A percentile compares a stretch with the other conserved stretches of the same genome.
phyloP scores from a whole-genome alignment of 2,888 invertebrate species.

The Oeneis ivallda region DNA sequence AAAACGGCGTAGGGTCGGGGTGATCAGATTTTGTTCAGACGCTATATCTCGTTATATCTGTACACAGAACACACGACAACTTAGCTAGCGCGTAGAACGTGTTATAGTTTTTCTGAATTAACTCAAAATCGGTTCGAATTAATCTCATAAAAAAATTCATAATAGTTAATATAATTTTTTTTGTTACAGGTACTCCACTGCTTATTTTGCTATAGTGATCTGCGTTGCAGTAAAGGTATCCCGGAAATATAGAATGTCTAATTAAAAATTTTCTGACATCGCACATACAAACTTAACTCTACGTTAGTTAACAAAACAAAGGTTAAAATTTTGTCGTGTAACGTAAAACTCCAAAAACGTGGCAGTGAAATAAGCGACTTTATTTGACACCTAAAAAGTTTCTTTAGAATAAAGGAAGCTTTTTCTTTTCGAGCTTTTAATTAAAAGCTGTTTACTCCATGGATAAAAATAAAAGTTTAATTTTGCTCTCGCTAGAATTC shows the following conservation, averaged over 20 bases:
- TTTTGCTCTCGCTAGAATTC: slow-evolving; percentile 3
- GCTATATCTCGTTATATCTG: too few species aligned
- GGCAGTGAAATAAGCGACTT: slow-evolving; percentile 47
- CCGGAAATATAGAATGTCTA: too few species aligned
- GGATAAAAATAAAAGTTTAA: slow-evolving; percentile 13
- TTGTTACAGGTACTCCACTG: slow-evolving; percentile 5
- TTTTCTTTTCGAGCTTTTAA: slow-evolving; percentile 37
- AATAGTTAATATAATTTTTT: background rate
- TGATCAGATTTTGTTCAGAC: too few species aligned
- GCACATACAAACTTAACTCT: background rate
- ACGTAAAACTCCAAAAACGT: background rate
- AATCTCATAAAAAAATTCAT: background rate
- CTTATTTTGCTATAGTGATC: background rate
- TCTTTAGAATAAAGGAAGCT: slow-evolving; percentile 70
- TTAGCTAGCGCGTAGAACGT: too few species aligned
- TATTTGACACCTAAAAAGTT: slow-evolving; percentile 66
- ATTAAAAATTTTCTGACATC: background rate
- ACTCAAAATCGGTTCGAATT: background rate
- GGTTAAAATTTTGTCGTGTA: background rate
- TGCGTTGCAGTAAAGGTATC: too few species aligned
- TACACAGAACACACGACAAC: too few species aligned
- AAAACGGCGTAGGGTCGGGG: too few species aligned
- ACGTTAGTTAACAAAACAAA: background rate
- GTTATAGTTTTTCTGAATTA: too few species aligned
- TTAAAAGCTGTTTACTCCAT: slow-evolving; percentile 11